Evolutionary conservation across 2,113 vertebrate species (phyloP).

Genomic region (Tonatia bakeri): DNA sequence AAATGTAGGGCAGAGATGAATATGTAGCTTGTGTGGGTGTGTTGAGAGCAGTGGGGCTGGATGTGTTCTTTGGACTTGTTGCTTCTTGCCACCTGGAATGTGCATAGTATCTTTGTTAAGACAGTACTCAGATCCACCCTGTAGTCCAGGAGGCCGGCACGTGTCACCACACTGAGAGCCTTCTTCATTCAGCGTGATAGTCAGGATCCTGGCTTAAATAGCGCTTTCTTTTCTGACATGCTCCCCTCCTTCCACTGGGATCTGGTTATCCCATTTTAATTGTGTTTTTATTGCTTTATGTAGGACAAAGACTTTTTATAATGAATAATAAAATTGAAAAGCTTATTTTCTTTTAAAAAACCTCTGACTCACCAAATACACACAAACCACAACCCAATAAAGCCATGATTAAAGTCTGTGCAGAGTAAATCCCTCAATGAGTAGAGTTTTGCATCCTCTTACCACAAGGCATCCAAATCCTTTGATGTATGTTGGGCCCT

Average conservation of each 20-base stretch:
- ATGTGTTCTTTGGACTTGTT: neutral
- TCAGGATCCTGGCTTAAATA: conserved; percentile 4
- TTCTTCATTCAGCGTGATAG: neutral
- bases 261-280: conserved; percentile 47
- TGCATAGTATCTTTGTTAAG: neutral
- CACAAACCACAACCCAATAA: conserved; percentile 69
- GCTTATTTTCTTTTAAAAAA: conserved; percentile 25
- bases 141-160: neutral
- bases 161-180: neutral
- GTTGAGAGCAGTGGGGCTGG: neutral
- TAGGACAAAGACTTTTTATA: conserved; percentile 48
- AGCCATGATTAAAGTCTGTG: conserved; percentile 60
- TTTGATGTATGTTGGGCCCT: conserved; percentile 74
- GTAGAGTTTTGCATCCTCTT: conserved; percentile 45
- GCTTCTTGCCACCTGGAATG: neutral
- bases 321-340: conserved; percentile 47
- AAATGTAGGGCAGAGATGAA: neutral
- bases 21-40: neutral
- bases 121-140: neutral
- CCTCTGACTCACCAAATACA: conserved; percentile 58
- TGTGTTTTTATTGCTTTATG: conserved; percentile 37
- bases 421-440: conserved; percentile 62
- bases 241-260: neutral
- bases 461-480: conserved; percentile 34
- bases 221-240: neutral